Evolutionary conservation across 2,113 vertebrate genomes (phyloP).

Genomic region (Rhinoderma darwinii): DNA sequence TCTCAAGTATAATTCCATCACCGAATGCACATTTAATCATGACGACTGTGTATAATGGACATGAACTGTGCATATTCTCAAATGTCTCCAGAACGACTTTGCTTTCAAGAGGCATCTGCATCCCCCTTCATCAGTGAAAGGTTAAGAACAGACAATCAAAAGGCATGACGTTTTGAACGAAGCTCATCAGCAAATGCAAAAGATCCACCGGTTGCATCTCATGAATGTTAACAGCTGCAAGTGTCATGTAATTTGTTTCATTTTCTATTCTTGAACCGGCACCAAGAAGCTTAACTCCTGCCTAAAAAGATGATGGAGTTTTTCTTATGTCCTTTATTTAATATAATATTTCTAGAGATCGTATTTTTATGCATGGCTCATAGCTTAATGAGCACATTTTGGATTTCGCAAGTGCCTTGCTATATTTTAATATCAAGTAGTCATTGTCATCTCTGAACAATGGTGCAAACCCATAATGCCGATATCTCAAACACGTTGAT

Average conservation of each 20-base stretch:
- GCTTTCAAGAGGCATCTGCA: conserved; percentile 27
- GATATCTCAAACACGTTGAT: neutral
- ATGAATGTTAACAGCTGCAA: conserved; percentile 47
- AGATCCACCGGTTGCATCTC: conserved; percentile 43
- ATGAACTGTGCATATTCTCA: conserved; percentile 1
- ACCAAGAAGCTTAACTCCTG: conserved; percentile 20
- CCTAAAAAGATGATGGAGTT: neutral
- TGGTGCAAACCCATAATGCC: neutral
- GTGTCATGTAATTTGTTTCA: conserved; percentile 31
- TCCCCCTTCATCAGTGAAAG: conserved; percentile 41
- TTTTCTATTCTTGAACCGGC: conserved; percentile 1
- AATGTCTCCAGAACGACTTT: conserved; percentile 16
- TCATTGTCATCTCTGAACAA: neutral
- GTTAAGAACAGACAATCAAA: conserved; percentile 50
- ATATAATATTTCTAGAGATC: neutral
- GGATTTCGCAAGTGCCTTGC: neutral
- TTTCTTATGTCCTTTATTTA: neutral
- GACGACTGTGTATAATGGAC: conserved; percentile 17
- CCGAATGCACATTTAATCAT: neutral
- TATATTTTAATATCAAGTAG: neutral
- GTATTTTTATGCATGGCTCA: neutral
- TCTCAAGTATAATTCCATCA: neutral
- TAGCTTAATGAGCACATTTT: too few species aligned
- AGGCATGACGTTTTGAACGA: conserved; percentile 18
- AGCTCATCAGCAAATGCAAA: conserved; percentile 46